These are phyloP conservation scores for Euplexia lucipara DNA, from an alignment of 2,888 invertebrate species.

Conservation along the genomic window DNA sequence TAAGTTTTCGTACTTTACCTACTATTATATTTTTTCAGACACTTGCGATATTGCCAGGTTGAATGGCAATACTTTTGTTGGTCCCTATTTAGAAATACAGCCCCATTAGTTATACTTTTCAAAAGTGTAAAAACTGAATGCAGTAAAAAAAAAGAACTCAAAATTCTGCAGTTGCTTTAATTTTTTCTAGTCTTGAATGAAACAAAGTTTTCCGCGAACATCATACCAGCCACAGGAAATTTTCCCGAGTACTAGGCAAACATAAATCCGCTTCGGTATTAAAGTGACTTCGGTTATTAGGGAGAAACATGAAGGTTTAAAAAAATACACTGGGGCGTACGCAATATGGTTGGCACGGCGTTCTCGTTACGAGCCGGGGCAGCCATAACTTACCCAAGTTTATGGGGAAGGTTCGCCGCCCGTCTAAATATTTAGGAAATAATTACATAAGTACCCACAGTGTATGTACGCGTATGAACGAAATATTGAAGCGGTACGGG, in stretches of 20 bases:
- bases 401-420: slow-evolving; percentile 74
- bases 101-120: too few relatives aligned
- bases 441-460: slow-evolving; percentile 77
- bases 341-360: slow-evolving; percentile 65
- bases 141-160: too few relatives aligned
- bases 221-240: not conserved
- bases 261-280: slow-evolving; percentile 61
- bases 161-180: not conserved
- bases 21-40: too few relatives aligned
- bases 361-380: slow-evolving; percentile 71
- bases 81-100: too few relatives aligned
- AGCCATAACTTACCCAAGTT: slow-evolving; percentile 79
- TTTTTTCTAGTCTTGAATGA: not conserved
- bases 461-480: slow-evolving; percentile 55
- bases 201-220: not conserved
- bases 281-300: slow-evolving; percentile 64
- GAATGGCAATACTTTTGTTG: too few relatives aligned
- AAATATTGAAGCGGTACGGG: slow-evolving; percentile 61
- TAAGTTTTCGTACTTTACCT: too few relatives aligned
- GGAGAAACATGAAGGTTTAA: slow-evolving; percentile 65
- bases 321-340: slow-evolving; percentile 65
- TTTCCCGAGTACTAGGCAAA: slow-evolving; percentile 46
- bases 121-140: too few relatives aligned
- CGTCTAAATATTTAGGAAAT: slow-evolving; percentile 83
- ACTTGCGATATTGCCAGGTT: too few relatives aligned